Evolutionary conservation across 2,888 invertebrate genomes (phyloP).

Genomic region (Fissipunctia ypsillon): DNA sequence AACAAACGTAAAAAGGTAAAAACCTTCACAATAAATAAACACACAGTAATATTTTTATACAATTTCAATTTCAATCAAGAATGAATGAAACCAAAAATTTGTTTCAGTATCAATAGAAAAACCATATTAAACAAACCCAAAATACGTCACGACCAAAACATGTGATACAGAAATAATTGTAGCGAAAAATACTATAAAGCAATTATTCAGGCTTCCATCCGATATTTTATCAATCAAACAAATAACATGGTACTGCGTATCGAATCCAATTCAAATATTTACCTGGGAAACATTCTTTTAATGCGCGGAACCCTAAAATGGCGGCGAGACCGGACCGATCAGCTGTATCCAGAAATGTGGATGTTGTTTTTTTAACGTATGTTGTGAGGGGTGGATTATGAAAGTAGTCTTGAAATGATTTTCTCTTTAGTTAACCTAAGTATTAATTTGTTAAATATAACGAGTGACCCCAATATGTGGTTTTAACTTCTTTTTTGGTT

Average conservation of each 20-base stretch:
- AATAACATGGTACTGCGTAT: constrained; percentile 44
- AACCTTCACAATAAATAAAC: background rate
- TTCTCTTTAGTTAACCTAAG: too few species aligned
- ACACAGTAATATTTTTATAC: background rate
- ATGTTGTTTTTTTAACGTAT: constrained; percentile 58
- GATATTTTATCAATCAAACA: constrained; percentile 60
- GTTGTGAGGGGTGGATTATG: constrained; percentile 44
- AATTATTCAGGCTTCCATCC: constrained; percentile 41
- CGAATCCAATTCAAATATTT: constrained; percentile 62
- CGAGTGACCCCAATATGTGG: too few species aligned
- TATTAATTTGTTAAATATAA: too few species aligned
- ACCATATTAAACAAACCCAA: constrained; percentile 29
- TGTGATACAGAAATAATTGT: background rate
- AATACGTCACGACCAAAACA: constrained; percentile 17
- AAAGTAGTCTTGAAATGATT: background rate
- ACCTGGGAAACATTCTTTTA: constrained; percentile 60
- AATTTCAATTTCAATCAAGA: constrained; percentile 17
- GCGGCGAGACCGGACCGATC: constrained; percentile 58
- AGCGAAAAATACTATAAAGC: constrained; percentile 33
- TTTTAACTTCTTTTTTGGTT: too few species aligned
- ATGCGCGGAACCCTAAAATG: constrained; percentile 57
- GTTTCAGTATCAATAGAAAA: constrained; percentile 41
- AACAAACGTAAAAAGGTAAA: background rate
- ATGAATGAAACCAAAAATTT: constrained; percentile 12
- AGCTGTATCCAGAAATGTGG: constrained; percentile 64